Evolutionary conservation across 64 coral and sea anemone species (phyloP).

Genomic region (Stichodactyla helianthus): DNA sequence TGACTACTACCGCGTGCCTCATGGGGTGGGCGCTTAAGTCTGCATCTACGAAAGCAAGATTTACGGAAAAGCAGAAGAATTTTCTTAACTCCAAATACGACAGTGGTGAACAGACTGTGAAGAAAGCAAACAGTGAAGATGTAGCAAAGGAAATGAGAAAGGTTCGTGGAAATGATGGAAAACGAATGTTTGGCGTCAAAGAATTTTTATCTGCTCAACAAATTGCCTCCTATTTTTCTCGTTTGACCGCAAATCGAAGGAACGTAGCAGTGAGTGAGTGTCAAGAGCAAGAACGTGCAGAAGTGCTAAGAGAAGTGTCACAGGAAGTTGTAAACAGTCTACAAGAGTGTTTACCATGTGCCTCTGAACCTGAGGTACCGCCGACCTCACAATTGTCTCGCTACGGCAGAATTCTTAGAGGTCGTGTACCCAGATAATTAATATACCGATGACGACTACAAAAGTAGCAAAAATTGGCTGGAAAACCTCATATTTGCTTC

Average conservation of each 20-base stretch:
- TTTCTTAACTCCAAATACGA: conserved; percentile 49
- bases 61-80: conserved; percentile 57
- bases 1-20: neutral
- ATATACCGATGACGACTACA: too few species aligned
- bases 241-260: conserved; percentile 37
- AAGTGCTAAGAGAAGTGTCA: conserved; percentile 6
- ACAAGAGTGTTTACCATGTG: too few species aligned
- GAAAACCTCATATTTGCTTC: too few species aligned
- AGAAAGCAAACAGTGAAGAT: conserved; percentile 33
- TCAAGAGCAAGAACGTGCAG: conserved; percentile 7
- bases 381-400: too few species aligned
- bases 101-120: conserved; percentile 35
- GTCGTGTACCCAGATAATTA: too few species aligned
- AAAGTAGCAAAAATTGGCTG: too few species aligned
- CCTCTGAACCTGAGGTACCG: too few species aligned
- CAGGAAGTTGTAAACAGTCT: conserved; percentile 6
- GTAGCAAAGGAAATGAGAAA: conserved; percentile 51
- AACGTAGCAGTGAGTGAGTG: conserved; percentile 14
- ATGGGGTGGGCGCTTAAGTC: conserved; percentile 50
- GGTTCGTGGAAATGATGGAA: conserved; percentile 21
- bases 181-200: conserved; percentile 32
- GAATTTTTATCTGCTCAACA: conserved; percentile 54
- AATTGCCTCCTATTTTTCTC: conserved; percentile 31
- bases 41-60: conserved; percentile 28
- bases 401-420: too few species aligned